Base-by-base conservation (phyloP, 2,113 vertebrate genomes). In the Erpornis zantholeuca region DNA sequence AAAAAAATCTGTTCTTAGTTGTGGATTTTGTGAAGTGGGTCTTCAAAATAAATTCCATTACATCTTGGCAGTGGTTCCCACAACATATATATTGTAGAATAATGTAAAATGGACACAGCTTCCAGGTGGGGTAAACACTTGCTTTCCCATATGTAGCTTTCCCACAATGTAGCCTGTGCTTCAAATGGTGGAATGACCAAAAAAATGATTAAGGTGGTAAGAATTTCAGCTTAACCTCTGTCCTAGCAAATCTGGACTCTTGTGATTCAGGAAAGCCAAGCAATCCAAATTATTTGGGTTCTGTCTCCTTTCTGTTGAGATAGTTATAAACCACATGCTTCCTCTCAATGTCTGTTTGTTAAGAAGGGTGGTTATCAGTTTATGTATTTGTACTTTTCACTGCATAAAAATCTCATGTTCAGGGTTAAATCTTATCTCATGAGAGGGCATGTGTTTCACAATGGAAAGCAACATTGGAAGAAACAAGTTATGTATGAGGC, bases 21-120 rank as follows among this genome's bases (percentile, higher is more conserved):
- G 77, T 85, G 66, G 66, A 12, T 57, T 97, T 92, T 95, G 69
- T 57, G 63, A 40, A 86, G 15, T 28, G 44, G 15, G 6, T 53
- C 52, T 96, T 69, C n/a, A 93, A 89, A 61, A 75, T 79, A 86
- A 86, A 70, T 91, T 83, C 54, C 57, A 45, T 93, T 91, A n/a
- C 20, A 27, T 83, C 42, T 88, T 96, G 91, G 65, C 82, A 75
- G 38, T 56, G 36, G 27, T 83, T 79, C 27, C 72, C 2, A 1
- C 27, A 70, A 28, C 15, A 11, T 56, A 12, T 36, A 52, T 88
- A 63, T 81, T 77, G 63, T 40, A 36, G 52, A 73, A 59, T 59
- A 86, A 80, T 92, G 82, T 63, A 42, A 94, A 93, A 56, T 45
- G 47, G 44, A 40, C 40, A 49, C 64, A 78, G 76, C 18, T 80